Percentiles rank a stretch among this genome's conserved stretches.
Evolutionary conservation across 2,888 invertebrate species (phyloP).

Genomic region (Thymelicus acteon): DNA sequence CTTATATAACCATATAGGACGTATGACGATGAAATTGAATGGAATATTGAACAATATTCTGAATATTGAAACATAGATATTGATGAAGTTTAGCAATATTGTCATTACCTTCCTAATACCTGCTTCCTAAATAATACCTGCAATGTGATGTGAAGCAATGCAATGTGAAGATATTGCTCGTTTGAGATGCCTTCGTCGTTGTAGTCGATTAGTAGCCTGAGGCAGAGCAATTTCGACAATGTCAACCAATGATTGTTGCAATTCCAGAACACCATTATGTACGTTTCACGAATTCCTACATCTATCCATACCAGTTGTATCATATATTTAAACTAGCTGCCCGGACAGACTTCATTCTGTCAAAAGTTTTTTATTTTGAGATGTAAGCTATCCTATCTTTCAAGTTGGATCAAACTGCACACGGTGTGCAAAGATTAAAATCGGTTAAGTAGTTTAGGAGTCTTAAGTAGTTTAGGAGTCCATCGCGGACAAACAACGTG

Average conservation of each 20-base stretch:
- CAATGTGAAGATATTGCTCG: constrained; percentile 11
- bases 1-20: neutral
- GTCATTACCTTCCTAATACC: neutral
- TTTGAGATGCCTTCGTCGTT: neutral
- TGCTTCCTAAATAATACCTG: neutral
- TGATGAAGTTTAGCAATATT: neutral
- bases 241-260: neutral
- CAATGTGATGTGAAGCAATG: too few relatives aligned
- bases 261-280: neutral
- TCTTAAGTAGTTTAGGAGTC: too few relatives aligned
- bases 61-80: neutral
- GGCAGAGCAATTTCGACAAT: constrained; percentile 9
- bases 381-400: too few relatives aligned
- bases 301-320: too few relatives aligned
- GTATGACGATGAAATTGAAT: neutral
- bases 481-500: too few relatives aligned
- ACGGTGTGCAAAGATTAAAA: too few relatives aligned
- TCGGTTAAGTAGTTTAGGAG: too few relatives aligned
- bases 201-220: neutral
- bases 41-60: neutral
- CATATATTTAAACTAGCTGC: too few relatives aligned
- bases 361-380: too few relatives aligned
- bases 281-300: too few relatives aligned
- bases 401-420: too few relatives aligned
- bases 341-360: too few relatives aligned